phyloP scores from a whole-genome alignment of 2,797 vertebrate genomes.

The Bucorvus abyssinicus region DNA sequence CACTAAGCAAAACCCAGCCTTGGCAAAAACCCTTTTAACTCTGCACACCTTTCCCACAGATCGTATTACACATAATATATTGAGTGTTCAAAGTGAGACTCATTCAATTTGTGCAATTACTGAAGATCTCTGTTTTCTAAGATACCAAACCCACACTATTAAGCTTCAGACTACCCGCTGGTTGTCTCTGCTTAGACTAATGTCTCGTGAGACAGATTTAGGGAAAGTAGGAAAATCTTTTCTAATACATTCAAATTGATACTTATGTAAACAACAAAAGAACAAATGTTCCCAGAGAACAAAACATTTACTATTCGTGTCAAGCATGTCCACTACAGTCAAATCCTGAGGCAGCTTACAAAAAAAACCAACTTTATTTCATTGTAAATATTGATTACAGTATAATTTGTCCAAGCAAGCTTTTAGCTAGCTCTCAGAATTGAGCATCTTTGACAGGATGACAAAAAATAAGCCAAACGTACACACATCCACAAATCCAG shows the following conservation, averaged over 20 bases:
- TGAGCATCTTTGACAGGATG: background rate
- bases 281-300: background rate
- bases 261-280: background rate
- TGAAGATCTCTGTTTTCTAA: background rate
- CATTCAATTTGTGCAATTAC: background rate
- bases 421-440: background rate
- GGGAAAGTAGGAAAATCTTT: background rate
- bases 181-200: background rate
- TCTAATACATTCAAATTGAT: conserved; percentile 11
- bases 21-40: conserved; percentile 24
- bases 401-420: background rate
- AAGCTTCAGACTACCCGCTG: background rate
- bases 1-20: background rate
- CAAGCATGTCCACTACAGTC: background rate
- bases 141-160: background rate
- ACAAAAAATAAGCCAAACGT: background rate
- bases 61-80: background rate
- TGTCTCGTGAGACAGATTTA: background rate
- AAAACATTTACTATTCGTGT: background rate
- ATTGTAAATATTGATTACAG: background rate
- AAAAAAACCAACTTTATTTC: background rate
- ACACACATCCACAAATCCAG: background rate
- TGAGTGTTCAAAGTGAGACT: background rate
- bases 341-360: background rate
- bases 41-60: background rate